Conservation (phyloP, 2,113 vertebrate genomes). For the Lamprotornis superbus region DNA sequence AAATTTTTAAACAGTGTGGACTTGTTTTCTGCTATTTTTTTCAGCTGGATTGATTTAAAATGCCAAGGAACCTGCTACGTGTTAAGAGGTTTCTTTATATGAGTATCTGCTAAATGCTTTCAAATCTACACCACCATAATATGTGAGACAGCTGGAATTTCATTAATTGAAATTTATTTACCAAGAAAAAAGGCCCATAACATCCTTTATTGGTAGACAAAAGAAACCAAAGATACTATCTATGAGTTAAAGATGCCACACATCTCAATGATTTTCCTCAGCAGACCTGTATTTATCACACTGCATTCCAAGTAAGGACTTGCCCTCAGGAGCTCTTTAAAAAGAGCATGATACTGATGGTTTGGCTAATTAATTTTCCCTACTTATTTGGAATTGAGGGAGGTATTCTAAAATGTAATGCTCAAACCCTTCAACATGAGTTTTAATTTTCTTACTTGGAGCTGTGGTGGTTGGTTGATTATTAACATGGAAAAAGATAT, state of each 20-base stretch:
- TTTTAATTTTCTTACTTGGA: neutral
- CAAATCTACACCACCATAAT: conserved; percentile 2
- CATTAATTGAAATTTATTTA: conserved; percentile 63
- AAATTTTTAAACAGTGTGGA: neutral
- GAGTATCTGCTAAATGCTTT: conserved; percentile 48
- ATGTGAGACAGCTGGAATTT: conserved; percentile 44
- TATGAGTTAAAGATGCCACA: conserved; percentile 8
- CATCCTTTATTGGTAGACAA: conserved; percentile 1
- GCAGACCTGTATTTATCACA: neutral
- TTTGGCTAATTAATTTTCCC: conserved; percentile 33
- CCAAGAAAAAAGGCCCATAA: neutral
- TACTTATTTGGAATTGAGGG: neutral
- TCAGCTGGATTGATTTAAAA: conserved; percentile 36
- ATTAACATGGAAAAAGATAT: neutral
- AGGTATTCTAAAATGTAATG: neutral
- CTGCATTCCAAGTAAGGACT: neutral
- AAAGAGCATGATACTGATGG: neutral
- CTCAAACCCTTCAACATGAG: neutral
- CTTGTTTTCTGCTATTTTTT: conserved; percentile 16
- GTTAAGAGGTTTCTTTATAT: conserved; percentile 18
- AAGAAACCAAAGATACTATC: conserved; percentile 47
- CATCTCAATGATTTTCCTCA: neutral
- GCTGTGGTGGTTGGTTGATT: neutral
- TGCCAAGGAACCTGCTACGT: neutral
- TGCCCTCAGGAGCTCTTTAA: neutral